Conservation (phyloP, 2,113 vertebrate genomes). For the Patagioenas fasciata region DNA sequence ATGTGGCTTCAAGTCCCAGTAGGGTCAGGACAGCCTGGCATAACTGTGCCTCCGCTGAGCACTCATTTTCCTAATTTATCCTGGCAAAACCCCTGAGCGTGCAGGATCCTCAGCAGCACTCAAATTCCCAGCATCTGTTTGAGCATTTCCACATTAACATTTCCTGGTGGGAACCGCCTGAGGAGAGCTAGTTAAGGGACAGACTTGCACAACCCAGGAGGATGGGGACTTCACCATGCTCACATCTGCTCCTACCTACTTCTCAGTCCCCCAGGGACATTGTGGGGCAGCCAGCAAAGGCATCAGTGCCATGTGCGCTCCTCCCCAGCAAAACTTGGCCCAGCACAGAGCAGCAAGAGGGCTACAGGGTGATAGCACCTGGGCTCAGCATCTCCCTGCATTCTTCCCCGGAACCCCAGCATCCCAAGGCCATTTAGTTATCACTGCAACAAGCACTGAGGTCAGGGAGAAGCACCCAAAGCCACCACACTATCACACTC, state of each 20-base stretch:
- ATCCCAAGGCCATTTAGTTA: neutral
- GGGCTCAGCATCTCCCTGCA: neutral
- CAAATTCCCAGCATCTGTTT: constrained; percentile 7
- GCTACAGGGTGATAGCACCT: neutral
- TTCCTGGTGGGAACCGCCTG: neutral
- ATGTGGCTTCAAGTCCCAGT: neutral
- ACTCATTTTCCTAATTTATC: neutral
- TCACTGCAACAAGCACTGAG: neutral
- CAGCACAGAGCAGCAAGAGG: neutral
- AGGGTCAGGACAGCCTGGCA: constrained; percentile 6
- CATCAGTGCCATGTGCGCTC: neutral
- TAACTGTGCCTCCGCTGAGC: neutral
- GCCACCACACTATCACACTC: neutral
- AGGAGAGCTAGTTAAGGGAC: neutral
- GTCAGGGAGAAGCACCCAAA: neutral
- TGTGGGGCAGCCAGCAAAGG: neutral
- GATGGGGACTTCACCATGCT: neutral
- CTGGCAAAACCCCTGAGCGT: neutral
- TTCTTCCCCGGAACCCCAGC: neutral
- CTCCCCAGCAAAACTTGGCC: neutral
- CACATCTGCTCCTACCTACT: neutral
- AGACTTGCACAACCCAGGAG: neutral
- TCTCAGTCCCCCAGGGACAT: neutral
- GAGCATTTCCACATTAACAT: neutral
- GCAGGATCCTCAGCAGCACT: neutral